These are phyloP conservation scores for Allolobophora icterica DNA, from an alignment of 2,888 invertebrate species.

Conservation along the genomic window DNA sequence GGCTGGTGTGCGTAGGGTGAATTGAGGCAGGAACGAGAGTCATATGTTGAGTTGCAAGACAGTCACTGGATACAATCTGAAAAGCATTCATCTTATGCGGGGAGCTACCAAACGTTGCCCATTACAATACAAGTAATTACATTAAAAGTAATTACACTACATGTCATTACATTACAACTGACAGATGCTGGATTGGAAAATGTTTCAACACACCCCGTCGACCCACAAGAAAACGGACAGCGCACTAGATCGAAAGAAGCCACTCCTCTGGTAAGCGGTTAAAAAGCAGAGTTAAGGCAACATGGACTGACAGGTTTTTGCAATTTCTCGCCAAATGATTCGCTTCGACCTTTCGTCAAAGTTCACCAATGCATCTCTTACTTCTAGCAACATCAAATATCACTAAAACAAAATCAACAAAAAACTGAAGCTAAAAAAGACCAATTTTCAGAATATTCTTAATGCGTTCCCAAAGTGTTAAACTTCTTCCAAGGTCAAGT, in stretches of 20 bases:
- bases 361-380: background rate
- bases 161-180: background rate
- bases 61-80: background rate
- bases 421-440: background rate
- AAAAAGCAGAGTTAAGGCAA: conserved; percentile 14
- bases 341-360: background rate
- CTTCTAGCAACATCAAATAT: conserved; percentile 9
- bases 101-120: no score
- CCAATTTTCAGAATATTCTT: background rate
- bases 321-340: background rate
- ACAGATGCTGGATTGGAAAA: background rate
- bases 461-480: background rate
- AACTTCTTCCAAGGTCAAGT: background rate
- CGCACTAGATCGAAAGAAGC: background rate
- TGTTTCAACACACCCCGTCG: background rate
- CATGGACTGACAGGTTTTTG: background rate
- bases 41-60: background rate
- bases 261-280: background rate
- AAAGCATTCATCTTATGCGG: no score
- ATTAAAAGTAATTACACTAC: background rate
- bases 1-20: no score
- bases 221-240: background rate
- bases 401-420: background rate
- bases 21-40: no score
- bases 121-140: no score